Evolutionary conservation across 2,113 vertebrate species (phyloP), one percentile per base, ranked within the genome.

Genomic region (Lepus europaeus): DNA sequence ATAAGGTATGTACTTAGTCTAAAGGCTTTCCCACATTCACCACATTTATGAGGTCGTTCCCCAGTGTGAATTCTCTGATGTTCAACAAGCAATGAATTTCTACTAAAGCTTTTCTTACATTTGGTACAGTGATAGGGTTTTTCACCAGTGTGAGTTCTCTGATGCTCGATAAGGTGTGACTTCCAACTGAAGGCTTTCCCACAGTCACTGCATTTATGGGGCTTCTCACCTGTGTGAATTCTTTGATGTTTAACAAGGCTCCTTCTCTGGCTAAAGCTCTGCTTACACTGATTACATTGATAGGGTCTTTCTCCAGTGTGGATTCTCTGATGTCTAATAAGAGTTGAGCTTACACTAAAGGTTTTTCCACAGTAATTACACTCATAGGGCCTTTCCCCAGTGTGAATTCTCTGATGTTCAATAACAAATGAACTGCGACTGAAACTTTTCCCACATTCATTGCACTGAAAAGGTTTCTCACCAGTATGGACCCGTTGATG

Each of bases 61-160:
- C 97, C 97, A 61, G 97, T 97, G 56, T 97, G 97, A 91, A 97
- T 97, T 96, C 97, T 97, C 89, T 97, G 97, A 93, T 97, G 97
- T 74, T 97, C 97, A 93, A 97, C 96, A 64, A 97, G 96, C 86
- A 97, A 66, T 29, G 97, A 97, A 79, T 97, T 97, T 90, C 97
- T 90, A 93, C 97, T 97, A 93, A 97, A 97, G 85, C 96, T 97
- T 92, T 97, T 97, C 91, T 97, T 96, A 95, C 97, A 97, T 95
- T 97, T 97, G 83, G 95, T 97, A 92, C 97, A 97, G 63, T 97
- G 97, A 89, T 97, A 97, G 14, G 97, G 97, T 89, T 97, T 97
- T 72, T 97, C 97, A 87, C 97, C 97, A 80, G 96, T 97, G 82
- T 97, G 97, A 86, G 97, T 97, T 92, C 97, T 97, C 63, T 97